Evolutionary conservation across 2,113 vertebrate genomes (phyloP), one percentile per base, ranked within the genome.

Genomic region (Chamaetylas fuelleborni): DNA sequence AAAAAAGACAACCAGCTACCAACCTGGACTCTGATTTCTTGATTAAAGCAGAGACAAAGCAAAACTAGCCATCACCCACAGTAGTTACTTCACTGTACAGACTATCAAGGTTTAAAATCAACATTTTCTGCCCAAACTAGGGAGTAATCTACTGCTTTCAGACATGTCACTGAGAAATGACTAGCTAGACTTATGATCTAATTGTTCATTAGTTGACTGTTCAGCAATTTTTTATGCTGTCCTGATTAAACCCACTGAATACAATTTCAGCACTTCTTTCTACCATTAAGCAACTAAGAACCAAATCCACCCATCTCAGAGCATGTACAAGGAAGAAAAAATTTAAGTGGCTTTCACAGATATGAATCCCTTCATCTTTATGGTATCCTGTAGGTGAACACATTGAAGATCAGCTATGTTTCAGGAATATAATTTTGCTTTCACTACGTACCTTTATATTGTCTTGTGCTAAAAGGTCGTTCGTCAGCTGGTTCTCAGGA

Each of bases 401-500:
- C n/a, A 31, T 0, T 19, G 3, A 54, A 74, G 5, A 16, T 12
- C 54, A 92, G 19, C 9, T 58, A 5, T 48, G 9, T 23, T 82
- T 88, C 11, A 80, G 25, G 22, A 22, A 28, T 72, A 54, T 77
- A 10, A 64, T 51, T 64, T 33, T 76, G 34, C 56, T 93, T 87
- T 69, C 12, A 58, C 73, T 74, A 91, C 95, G 51, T 98, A 98
- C 98, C 98, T 98, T 98, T 26, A 96, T 88, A 85, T 96, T 97
- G 48, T 98, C 98, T 64, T 98, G 98, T 34, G 97, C 95, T 84
- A 97, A 93, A 90, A 96, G 40, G 42, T 97, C 95, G 81, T 95
- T 98, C 88, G 96, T 97, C 92, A 97, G 47, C 79, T 97, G 97
- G 69, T 94, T 98, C 85, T 98, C 98, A 69, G 97, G 94, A 92